A percentile compares a stretch with the other conserved stretches of the same genome.
Conservation (phyloP, 2,888 invertebrate genomes). For the Pandemis heparana region DNA sequence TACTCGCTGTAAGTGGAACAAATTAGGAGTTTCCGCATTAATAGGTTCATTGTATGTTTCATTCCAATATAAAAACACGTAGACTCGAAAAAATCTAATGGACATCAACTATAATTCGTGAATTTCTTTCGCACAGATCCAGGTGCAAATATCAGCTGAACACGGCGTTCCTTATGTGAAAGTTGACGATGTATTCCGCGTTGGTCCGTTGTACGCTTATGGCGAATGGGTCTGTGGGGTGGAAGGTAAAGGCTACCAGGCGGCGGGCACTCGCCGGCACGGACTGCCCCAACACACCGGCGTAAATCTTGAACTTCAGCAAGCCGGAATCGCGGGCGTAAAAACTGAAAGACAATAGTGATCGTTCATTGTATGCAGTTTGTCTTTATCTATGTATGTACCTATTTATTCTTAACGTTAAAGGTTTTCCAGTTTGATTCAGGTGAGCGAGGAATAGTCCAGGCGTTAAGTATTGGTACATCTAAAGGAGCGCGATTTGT, state of each 20-base stretch:
- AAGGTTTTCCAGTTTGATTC: too few species aligned
- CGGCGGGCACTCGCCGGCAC: conserved; percentile 89
- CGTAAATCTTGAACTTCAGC: conserved; percentile 95
- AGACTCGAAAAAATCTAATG: neutral
- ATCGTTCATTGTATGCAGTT: neutral
- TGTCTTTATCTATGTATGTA: too few species aligned
- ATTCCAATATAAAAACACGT: neutral
- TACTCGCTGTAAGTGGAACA: neutral
- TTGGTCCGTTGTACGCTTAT: conserved; percentile 97
- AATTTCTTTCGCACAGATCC: neutral
- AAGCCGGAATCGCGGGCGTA: conserved; percentile 93
- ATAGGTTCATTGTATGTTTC: neutral
- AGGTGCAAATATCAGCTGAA: conserved; percentile 63
- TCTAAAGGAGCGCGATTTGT: too few species aligned
- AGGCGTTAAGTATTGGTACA: too few species aligned
- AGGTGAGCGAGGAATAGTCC: too few species aligned
- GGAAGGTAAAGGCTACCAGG: conserved; percentile 97
- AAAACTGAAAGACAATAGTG: conserved; percentile 85
- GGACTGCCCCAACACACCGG: conserved; percentile 90
- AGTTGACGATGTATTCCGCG: conserved; percentile 97
- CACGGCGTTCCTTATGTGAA: conserved; percentile 92
- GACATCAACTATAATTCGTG: neutral
- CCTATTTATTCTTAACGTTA: too few species aligned
- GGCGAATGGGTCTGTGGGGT: conserved; percentile 98
- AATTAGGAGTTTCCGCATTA: too few species aligned